Evolutionary conservation across 2,797 vertebrate genomes (phyloP), one percentile per base, ranked within the genome.

Genomic region (Poliocrania exsul): DNA sequence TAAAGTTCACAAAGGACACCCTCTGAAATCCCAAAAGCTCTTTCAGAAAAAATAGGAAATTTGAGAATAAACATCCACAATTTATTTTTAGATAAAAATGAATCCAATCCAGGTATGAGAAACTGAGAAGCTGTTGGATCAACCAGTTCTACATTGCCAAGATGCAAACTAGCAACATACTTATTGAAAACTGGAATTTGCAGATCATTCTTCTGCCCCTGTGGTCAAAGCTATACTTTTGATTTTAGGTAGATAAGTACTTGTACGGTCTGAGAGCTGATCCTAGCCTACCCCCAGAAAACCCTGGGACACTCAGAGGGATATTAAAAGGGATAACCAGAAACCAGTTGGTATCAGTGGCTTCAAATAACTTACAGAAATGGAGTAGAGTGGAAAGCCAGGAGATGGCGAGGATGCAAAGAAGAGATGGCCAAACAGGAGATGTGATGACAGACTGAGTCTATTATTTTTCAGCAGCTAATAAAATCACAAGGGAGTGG

Each of bases 1-100:
- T 65, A 37, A 93, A 83, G 38, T 92, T 93, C 33, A 72, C 13
- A 28, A 91, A 87, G 78, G 69, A 92, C 57, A 58, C 51, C 54
- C 50, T 72, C 65, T 67, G 50, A 74, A 92, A 78, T 82, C 31
- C 33, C 50, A 81, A 21, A 88, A 21, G 25, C 14, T 83, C 46
- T 50, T 85, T 81, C 33, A 69, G 42, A 61, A 77, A 91, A 84
- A 91, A 8, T 7, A 56, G 31, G 33, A 84, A 82, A 89, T 40
- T 31, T 64, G 64, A 67, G 33, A 73, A 8, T 37, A 79, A 86
- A 17, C 13, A 44, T 24, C 66, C 37, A 26, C 12, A 15, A 42
- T 42, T 53, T 50, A 33, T 54, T 75, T 78, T 80, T 5, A 87
- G 29, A 53, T 38, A 73, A 70, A 92, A 87, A 54, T 33, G 58